Percentiles rank a stretch among this genome's conserved stretches.
Evolutionary conservation across 2,888 invertebrate species (phyloP).

Genomic region (Agrochola lota): DNA sequence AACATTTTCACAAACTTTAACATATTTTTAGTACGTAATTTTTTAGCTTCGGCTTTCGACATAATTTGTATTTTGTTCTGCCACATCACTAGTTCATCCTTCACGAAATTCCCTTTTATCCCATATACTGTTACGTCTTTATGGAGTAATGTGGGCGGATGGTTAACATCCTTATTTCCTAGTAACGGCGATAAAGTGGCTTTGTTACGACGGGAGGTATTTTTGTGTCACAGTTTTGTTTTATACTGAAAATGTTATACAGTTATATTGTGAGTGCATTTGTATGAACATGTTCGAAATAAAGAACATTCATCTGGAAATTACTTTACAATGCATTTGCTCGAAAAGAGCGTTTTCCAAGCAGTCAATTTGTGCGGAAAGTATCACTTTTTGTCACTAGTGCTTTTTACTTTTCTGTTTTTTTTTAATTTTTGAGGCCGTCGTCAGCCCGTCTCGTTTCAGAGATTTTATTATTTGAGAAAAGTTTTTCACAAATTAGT

Average conservation of each 20-base stretch:
- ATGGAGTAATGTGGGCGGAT: conserved; percentile 43
- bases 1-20: background rate
- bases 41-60: conserved; percentile 8
- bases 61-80: background rate
- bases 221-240: conserved; percentile 29
- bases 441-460: too few species aligned
- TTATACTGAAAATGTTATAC: conserved; percentile 16
- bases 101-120: conserved; percentile 35
- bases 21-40: background rate
- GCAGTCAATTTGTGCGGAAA: too few species aligned
- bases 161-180: conserved; percentile 39
- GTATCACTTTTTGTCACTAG: too few species aligned
- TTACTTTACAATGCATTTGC: too few species aligned
- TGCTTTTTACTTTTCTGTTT: too few species aligned
- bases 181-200: conserved; percentile 46
- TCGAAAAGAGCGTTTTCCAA: too few species aligned
- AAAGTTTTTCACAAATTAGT: too few species aligned
- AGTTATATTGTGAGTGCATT: conserved; percentile 3
- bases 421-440: too few species aligned
- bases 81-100: conserved; percentile 45
- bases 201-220: conserved; percentile 26
- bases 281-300: background rate
- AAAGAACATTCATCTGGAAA: background rate
- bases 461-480: too few species aligned
- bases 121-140: conserved; percentile 41